Evolutionary conservation across 2,113 vertebrate species (phyloP), one percentile per base, ranked within the genome.

Genomic region (Hypanus sabinus): DNA sequence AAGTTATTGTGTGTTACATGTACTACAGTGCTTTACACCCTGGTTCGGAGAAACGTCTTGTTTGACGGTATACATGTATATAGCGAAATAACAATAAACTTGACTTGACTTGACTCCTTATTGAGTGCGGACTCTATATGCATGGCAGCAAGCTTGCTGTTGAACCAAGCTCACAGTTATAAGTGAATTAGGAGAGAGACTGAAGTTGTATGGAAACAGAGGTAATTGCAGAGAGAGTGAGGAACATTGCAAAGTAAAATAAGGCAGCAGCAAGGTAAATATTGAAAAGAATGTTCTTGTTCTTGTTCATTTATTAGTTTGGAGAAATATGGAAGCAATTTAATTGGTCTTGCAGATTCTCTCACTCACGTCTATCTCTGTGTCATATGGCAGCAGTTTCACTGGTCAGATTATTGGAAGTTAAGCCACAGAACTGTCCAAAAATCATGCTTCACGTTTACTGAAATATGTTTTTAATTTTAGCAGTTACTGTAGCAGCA

Each of bases 401-500:
- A 68, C 57, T 90, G 85, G 85, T 65, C 85, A 90, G 60, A 16
- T 7, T 68, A 65, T 90, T 90, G 85, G 30, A 90, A 65, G 57
- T 90, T 20, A 90, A 90, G 85, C 60, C 85, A 90, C 85, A 90
- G 16, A 90, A 16, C n/a, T 65, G n/a, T 7, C 60, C 14, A 90
- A 90, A 90, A 90, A 90, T 68, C 60, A 65, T 90, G 85, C 60
- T 62, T 90, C 85, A 90, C 60, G 65, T 90, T 90, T 90, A 90
- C 60, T 65, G 85, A 90, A 90, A 90, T 65, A 90, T 90, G 85
- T 65, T 90, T 90, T 90, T 65, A 90, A 90, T 90, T 90, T 90
- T 65, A 90, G 60, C n/a, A 65, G 85, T 90, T 90, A 62, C n/a
- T 30, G 12, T 5, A 90, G 60, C 60, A 90, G 85, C 85, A 65